A percentile compares a stretch with the other conserved stretches of the same genome.
phyloP scores from a whole-genome alignment of 2,888 invertebrate genomes.

The Metacarcinus magister region DNA sequence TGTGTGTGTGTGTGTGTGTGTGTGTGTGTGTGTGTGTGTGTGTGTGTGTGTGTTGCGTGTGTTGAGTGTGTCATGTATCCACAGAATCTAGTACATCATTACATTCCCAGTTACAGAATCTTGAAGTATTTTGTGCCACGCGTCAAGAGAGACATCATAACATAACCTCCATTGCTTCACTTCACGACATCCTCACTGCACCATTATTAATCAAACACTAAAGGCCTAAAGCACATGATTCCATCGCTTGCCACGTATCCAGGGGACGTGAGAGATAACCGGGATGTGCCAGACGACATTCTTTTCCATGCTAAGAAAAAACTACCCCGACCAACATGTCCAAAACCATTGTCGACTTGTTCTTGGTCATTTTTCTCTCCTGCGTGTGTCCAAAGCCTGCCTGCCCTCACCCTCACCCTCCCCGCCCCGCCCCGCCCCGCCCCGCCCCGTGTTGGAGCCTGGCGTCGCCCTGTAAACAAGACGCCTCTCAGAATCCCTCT shows the following conservation, averaged over 20 bases:
- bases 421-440: background rate
- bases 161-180: background rate
- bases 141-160: background rate
- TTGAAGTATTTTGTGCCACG: background rate
- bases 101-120: too few relatives aligned
- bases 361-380: background rate
- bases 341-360: background rate
- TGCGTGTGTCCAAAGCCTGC: background rate
- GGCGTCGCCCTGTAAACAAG: constrained; percentile 55
- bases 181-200: too few relatives aligned
- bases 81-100: too few relatives aligned
- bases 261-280: constrained; percentile 8
- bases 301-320: background rate
- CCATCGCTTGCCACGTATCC: background rate
- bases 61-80: too few relatives aligned
- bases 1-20: background rate
- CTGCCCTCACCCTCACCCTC: background rate
- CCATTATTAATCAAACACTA: background rate
- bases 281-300: constrained; percentile 18
- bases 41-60: too few relatives aligned
- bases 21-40: constrained; percentile 28
- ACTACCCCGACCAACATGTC: background rate
- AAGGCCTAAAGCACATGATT: background rate
- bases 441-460: constrained; percentile 37
- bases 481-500: constrained; percentile 63